Conservation (phyloP, 2,113 vertebrate genomes). For the Callorhinus ursinus region DNA sequence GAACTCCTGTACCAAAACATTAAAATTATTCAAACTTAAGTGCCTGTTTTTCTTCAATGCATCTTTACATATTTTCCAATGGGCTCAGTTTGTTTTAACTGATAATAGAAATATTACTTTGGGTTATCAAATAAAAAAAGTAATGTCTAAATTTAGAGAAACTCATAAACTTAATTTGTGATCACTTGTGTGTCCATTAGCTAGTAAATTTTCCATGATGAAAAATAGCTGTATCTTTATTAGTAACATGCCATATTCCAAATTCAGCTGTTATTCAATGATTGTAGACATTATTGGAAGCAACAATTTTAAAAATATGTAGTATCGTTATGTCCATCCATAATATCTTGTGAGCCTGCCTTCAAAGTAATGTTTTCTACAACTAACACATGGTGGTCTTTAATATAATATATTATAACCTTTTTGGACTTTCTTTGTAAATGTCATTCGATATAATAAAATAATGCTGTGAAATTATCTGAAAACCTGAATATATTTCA, state of each 20-base stretch:
- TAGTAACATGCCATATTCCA: not conserved
- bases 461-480: not conserved
- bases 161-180: not conserved
- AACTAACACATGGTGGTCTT: not conserved
- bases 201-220: not conserved
- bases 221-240: not conserved
- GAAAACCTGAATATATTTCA: not conserved
- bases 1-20: not conserved
- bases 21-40: constrained; percentile 19
- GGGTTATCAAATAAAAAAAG: not conserved
- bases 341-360: not conserved
- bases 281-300: not conserved
- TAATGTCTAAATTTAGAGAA: not conserved
- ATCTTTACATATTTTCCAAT: not conserved
- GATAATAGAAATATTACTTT: not conserved
- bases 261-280: not conserved
- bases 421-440: not conserved
- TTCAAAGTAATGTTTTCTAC: not conserved
- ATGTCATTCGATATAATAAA: not conserved
- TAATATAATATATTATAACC: not conserved
- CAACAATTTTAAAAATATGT: not conserved
- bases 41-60: not conserved
- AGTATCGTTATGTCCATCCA: not conserved
- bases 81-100: not conserved
- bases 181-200: not conserved